Evolutionary conservation across 1,140 invertebrate species (phyloP).

Genomic region (Artemia franciscana): DNA sequence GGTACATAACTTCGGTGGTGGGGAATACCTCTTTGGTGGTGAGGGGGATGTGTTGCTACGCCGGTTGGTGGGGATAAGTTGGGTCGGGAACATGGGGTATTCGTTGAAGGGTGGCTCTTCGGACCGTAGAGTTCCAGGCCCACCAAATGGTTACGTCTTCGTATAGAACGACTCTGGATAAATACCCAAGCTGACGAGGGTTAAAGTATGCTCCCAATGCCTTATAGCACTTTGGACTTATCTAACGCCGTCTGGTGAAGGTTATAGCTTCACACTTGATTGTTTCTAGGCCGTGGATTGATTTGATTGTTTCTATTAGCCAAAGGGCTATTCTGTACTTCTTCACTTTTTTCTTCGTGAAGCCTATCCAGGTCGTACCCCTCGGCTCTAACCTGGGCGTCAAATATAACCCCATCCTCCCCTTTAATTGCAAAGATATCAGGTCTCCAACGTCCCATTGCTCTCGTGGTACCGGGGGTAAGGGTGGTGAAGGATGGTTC

Average conservation of each 20-base stretch:
- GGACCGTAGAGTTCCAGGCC: background rate
- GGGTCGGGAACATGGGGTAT: too few relatives aligned
- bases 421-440: background rate
- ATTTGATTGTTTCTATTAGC: background rate
- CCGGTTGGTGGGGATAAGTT: too few relatives aligned
- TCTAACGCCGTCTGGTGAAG: background rate
- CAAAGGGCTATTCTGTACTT: background rate
- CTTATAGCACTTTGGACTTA: background rate
- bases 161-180: background rate
- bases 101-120: too few relatives aligned
- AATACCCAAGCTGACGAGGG: background rate
- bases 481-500: background rate
- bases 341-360: background rate
- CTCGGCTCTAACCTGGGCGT: background rate
- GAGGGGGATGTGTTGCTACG: too few relatives aligned
- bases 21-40: too few relatives aligned
- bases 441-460: background rate
- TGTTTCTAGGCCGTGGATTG: background rate
- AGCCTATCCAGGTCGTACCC: background rate
- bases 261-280: background rate
- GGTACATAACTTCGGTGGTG: too few relatives aligned
- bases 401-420: background rate
- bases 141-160: background rate
- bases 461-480: background rate
- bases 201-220: background rate